A percentile compares a stretch with the other conserved stretches of the same genome.
Conservation (phyloP, 2,888 invertebrate species). For the Eucriotettix oculatus region DNA sequence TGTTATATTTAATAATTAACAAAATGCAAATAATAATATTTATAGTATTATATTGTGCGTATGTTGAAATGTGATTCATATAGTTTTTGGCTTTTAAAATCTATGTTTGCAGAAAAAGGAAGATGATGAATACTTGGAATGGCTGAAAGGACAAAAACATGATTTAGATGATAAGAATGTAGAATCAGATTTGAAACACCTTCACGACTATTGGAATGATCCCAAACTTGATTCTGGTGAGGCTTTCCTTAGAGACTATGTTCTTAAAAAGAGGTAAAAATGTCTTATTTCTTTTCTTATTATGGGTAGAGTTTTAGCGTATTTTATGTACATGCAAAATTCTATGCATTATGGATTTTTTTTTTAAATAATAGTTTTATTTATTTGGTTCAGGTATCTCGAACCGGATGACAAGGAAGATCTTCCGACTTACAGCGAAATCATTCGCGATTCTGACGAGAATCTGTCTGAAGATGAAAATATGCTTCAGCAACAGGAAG, state of each 20-base stretch:
- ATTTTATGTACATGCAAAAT: background rate
- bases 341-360: background rate
- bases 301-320: background rate
- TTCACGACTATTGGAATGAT: slow-evolving; percentile 72
- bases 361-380: background rate
- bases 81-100: background rate
- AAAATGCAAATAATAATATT: no score
- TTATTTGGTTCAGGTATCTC: slow-evolving; percentile 26
- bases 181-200: slow-evolving; percentile 48
- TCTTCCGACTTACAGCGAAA: slow-evolving; percentile 46
- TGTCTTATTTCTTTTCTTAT: background rate
- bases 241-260: slow-evolving; percentile 80
- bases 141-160: slow-evolving; percentile 59
- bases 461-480: slow-evolving; percentile 63
- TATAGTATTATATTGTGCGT: background rate
- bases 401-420: slow-evolving; percentile 31
- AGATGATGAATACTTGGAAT: slow-evolving; percentile 52
- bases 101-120: slow-evolving; percentile 18
- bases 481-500: slow-evolving; percentile 62
- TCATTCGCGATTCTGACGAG: slow-evolving; percentile 39
- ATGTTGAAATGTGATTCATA: background rate
- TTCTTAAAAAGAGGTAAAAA: slow-evolving; percentile 61
- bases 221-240: slow-evolving; percentile 69
- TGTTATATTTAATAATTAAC: no score
- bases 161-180: slow-evolving; percentile 38